These are phyloP conservation scores for Ranitomeya imitator DNA, from an alignment of 2,113 vertebrate genomes.

Conservation along the genomic window DNA sequence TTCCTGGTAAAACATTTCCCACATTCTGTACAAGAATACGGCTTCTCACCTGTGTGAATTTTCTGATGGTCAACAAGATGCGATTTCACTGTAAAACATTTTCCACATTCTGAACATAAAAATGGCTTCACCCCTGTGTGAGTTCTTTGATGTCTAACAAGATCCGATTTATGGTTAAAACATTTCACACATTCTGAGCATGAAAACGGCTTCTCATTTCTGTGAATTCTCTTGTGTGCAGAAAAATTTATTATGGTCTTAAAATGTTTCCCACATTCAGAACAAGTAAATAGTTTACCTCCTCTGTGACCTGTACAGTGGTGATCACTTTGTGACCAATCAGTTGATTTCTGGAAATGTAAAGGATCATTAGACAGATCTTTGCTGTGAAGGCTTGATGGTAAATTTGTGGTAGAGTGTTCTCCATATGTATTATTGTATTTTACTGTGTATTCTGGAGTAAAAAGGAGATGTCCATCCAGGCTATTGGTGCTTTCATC, in stretches of 20 bases:
- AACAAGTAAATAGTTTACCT: conserved; percentile 7
- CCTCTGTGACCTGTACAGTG: neutral
- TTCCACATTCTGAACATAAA: neutral
- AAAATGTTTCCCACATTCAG: conserved; percentile 18
- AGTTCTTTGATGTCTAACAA: conserved; percentile 11
- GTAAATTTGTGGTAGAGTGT: neutral
- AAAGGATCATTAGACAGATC: neutral
- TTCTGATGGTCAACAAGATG: neutral
- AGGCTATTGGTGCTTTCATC: neutral
- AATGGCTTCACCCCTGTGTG: neutral
- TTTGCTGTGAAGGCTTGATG: neutral
- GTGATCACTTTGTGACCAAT: neutral
- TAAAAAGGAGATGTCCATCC: neutral
- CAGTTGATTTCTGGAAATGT: neutral
- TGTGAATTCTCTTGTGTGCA: neutral
- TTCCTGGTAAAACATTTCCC: neutral
- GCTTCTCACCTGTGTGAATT: neutral
- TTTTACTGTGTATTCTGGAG: neutral
- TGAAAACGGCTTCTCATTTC: neutral
- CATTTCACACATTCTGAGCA: neutral
- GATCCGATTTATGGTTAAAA: neutral
- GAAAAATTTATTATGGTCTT: neutral
- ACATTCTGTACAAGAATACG: neutral
- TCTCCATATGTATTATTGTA: neutral
- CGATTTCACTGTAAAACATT: neutral